Base-by-base conservation (phyloP, 2,888 invertebrate species). In the Epistrophella euchroma region DNA sequence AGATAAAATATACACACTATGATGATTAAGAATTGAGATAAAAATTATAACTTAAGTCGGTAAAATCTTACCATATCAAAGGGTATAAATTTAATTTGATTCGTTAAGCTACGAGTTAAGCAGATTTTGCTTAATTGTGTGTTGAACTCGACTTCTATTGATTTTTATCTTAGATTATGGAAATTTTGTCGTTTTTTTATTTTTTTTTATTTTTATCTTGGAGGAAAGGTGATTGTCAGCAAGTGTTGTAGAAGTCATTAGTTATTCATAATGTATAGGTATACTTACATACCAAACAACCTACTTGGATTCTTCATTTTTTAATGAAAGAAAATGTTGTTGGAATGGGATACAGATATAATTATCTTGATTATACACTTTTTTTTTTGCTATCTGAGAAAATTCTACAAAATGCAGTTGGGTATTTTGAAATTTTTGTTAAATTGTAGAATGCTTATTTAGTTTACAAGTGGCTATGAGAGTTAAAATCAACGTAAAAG, bases 131-230 rank as follows among this genome's bases (percentile, higher is more conserved):
- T 78, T 73, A 82, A 82, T 82, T 82, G 66, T 50, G 50, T 68
- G 45, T 66, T 22, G 47, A 35, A 76, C 45, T 71, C 66, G 71
- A 58, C 5, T 72, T 76, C 64, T 19, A 73, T 73, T 62, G 78
- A 68, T 78, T 74, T 73, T 78, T 74, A 83, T 83, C 83, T 73
- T 6, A 78, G 74, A 74, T 78, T 74, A 74, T 74, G 70, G 70
- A 70, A 45, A 64, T 78, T 78, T 52, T 78, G 17, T 55, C 32
- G 50, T 68, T 52, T 68, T 37, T 35, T 52, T n/a, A 43, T 70
- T 73, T 68, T 52, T 68, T 37, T 35, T 52, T n/a, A 43, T 70
- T 73, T 66, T 73, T 68, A 71, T 66, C 66, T 25, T 25, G 4
- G 15, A 50, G 9, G 7, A 56, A 76, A 71, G 60, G 64, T 37